phyloP scores from a whole-genome alignment of 2,797 vertebrate genomes.

The Protosalanx chinensis region DNA sequence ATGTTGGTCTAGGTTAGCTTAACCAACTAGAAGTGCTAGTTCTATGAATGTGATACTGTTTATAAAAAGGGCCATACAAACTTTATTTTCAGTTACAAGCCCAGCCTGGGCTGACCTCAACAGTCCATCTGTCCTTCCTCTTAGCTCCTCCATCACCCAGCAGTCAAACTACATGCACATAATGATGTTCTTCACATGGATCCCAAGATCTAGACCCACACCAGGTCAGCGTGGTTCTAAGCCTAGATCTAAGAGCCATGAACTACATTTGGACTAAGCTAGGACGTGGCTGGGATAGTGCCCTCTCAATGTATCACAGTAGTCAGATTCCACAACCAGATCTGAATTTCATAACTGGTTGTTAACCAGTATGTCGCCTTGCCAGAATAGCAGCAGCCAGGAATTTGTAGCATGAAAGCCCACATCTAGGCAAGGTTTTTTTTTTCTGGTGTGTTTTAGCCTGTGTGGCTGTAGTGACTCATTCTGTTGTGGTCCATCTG shows the following conservation, averaged over 20 bases:
- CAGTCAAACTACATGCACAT: neutral
- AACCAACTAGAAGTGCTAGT: too few species aligned
- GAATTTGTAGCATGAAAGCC: neutral
- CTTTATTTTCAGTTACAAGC: too few species aligned
- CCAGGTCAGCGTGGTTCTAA: too few species aligned
- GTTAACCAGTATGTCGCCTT: too few species aligned
- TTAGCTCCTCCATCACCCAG: neutral
- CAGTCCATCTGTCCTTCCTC: neutral
- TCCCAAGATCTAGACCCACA: too few species aligned
- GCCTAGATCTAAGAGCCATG: neutral
- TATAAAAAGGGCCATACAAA: too few species aligned
- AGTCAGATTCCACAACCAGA: neutral
- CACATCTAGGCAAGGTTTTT: too few species aligned
- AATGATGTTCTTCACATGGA: neutral
- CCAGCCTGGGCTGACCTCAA: neutral
- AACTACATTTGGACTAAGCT: neutral
- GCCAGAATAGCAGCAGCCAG: neutral
- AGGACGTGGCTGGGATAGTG: neutral
- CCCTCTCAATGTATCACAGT: too few species aligned
- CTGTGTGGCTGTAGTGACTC: neutral
- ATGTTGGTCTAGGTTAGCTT: too few species aligned
- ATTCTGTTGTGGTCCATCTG: neutral
- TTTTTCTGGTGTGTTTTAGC: neutral
- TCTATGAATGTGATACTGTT: too few species aligned
- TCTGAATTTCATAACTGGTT: too few species aligned